A percentile compares a stretch with the other conserved stretches of the same genome.
phyloP scores from a whole-genome alignment of 2,113 vertebrate species.

The Aramus guarauna region DNA sequence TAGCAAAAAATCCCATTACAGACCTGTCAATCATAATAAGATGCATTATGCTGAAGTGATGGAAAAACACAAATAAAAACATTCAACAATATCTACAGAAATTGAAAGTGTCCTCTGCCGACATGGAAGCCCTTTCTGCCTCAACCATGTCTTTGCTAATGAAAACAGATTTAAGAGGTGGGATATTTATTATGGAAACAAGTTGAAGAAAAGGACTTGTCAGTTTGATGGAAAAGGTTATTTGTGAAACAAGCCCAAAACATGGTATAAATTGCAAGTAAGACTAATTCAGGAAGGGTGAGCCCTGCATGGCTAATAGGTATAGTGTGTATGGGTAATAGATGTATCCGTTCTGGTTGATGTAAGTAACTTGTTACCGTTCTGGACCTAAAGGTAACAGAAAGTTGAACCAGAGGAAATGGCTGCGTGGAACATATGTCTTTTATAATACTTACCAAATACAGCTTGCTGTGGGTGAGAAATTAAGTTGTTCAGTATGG shows the following conservation, averaged over 20 bases:
- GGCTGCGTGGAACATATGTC: not conserved
- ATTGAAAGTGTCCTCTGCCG: conserved; percentile 7
- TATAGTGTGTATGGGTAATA: not conserved
- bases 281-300: not conserved
- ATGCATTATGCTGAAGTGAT: conserved; percentile 22
- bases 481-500: not conserved
- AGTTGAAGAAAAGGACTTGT: conserved; percentile 65
- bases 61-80: conserved; percentile 53
- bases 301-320: not conserved
- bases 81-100: conserved; percentile 24
- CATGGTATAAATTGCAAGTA: conserved; percentile 35
- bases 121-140: not conserved
- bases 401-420: not conserved
- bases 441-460: not conserved
- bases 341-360: not conserved
- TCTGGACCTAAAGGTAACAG: not conserved
- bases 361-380: not conserved
- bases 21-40: conserved; percentile 57
- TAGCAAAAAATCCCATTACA: conserved; percentile 56
- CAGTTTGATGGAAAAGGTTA: conserved; percentile 73
- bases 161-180: conserved; percentile 68
- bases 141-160: conserved; percentile 59
- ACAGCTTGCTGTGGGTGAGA: not conserved
- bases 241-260: conserved; percentile 63
- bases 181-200: conserved; percentile 69